Evolutionary conservation across 2,888 invertebrate species (phyloP), one percentile per base, ranked within the genome.

Genomic region (Mimachlamys varia): DNA sequence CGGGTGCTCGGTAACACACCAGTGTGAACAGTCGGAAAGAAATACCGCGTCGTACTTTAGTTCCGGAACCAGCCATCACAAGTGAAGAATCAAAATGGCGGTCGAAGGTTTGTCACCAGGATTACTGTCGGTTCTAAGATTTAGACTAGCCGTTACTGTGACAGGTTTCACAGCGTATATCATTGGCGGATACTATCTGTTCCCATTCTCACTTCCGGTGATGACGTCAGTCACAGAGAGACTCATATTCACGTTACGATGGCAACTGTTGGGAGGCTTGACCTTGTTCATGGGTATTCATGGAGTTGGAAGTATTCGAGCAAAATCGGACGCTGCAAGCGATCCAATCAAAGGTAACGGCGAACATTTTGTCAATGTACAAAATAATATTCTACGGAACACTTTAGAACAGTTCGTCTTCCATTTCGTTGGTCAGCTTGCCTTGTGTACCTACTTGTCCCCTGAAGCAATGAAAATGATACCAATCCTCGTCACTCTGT

Each of bases 201-300:
- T 87, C 49, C 92, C 92, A 0, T 50, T 88, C 27, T 17, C 37
- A 13, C 27, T 76, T 15, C 76, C 76, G 12, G 33, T 76, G 19
- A 76, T 90, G 33, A 90, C 37, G 10, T 62, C 88, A 5, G 13
- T 49, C 17, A 22, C 44, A 13, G 93, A 94, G 33, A 91, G 92
- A 88, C 37, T 94, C 19, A 90, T 92, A 3, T 94, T 90, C 88
- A 93, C 94, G 15, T 89, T 94, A 15, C 91, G 92, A 88, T 93
- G 93, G 76, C 92, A 94, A 58, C 91, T 91, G n/a, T 90, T 92
- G 38, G 92, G 93, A 12, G 89, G 90, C 49, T 89, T 91, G 0
- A 90, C 91, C 12, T 89, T 94, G n/a, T 50, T 92, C 1, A 89
- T 87, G 22, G 92, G 92, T 12, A 91, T 94, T 10, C 19, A 12